Percentiles rank a stretch among this genome's conserved stretches.
These are phyloP conservation scores for Calyptomena viridis DNA, from an alignment of 2,113 vertebrate species.

Conservation along the genomic window DNA sequence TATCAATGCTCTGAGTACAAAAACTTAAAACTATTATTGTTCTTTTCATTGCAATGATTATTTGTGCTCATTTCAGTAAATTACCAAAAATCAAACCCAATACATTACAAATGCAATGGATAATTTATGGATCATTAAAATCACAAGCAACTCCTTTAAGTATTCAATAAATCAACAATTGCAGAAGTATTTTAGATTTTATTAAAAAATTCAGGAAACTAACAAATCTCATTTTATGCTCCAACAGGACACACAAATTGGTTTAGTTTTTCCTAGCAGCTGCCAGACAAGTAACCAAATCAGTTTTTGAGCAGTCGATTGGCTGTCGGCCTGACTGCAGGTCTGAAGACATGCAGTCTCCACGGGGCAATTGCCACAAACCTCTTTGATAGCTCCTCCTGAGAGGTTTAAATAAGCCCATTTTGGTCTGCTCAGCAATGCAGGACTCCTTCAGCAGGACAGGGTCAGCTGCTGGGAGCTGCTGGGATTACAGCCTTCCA, in stretches of 20 bases:
- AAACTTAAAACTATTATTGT: background rate
- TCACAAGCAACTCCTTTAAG: background rate
- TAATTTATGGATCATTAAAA: conserved; percentile 31
- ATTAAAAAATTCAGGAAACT: conserved; percentile 21
- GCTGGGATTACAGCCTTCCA: background rate
- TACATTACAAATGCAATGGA: background rate
- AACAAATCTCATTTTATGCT: conserved; percentile 15
- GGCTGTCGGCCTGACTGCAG: background rate
- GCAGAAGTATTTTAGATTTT: background rate
- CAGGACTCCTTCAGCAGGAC: background rate
- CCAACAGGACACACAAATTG: background rate
- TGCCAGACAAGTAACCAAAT: background rate
- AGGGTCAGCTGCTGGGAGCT: background rate
- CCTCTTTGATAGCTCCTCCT: background rate
- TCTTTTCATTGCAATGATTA: background rate
- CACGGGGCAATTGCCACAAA: background rate
- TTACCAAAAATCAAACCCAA: background rate
- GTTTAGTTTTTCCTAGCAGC: background rate
- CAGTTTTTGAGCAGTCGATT: background rate
- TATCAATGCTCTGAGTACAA: background rate
- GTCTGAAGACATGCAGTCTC: background rate
- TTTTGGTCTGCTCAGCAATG: background rate
- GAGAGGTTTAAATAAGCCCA: background rate
- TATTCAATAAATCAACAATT: background rate
- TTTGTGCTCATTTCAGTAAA: background rate